Evolutionary conservation across 2,888 invertebrate species (phyloP).

Genomic region (Camponotus fellah): DNA sequence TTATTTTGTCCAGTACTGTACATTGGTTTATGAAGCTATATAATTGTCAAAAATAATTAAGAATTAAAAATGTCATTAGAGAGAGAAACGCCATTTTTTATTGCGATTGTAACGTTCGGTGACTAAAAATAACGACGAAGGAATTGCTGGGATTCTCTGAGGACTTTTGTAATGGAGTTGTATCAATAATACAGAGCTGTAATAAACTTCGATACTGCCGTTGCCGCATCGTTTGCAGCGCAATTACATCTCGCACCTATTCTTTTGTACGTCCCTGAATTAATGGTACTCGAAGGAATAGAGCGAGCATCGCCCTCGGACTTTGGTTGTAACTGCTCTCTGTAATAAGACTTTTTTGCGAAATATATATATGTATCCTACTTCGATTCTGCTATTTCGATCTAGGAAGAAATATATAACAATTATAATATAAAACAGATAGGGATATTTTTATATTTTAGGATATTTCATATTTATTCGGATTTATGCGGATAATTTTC

Average conservation of each 20-base stretch:
- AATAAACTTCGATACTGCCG: constrained; percentile 72
- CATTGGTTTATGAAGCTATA: background rate
- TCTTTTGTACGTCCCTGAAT: constrained; percentile 64
- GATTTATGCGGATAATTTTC: too few species aligned
- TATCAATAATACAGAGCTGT: constrained; percentile 75
- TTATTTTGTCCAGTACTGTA: too few species aligned
- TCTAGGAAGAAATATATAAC: background rate
- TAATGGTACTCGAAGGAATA: constrained; percentile 60
- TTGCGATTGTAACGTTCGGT: background rate
- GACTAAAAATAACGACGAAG: constrained; percentile 15
- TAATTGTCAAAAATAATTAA: constrained; percentile 18
- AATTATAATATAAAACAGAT: background rate
- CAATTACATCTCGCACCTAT: constrained; percentile 64
- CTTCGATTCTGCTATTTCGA: background rate
- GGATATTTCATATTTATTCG: too few species aligned
- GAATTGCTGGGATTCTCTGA: constrained; percentile 50
- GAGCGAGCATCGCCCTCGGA: background rate
- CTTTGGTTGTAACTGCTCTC: background rate
- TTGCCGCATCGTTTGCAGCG: constrained; percentile 70
- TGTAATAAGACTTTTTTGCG: constrained; percentile 5
- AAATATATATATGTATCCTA: background rate
- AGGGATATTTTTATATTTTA: too few species aligned
- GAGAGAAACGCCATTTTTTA: background rate
- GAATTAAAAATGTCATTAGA: background rate
- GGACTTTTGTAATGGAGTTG: constrained; percentile 74